Evolutionary conservation across 2,888 invertebrate species (phyloP), one percentile per base, ranked within the genome.

Genomic region (Achlya flavicornis): DNA sequence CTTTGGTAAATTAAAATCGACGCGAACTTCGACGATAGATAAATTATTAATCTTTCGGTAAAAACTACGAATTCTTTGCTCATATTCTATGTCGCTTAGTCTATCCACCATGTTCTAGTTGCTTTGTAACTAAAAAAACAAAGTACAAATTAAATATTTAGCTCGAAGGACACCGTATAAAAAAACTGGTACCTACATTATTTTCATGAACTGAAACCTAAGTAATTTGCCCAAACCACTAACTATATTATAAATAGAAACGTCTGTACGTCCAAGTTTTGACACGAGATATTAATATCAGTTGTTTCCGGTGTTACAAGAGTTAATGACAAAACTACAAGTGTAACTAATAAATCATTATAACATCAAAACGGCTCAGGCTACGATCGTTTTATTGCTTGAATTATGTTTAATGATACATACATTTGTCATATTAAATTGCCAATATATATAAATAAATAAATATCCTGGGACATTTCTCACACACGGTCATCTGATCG

Each of bases 361-460:
- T 19, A 32, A 66, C 67, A 68, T 74, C 72, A 70, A 65, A 70
- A 74, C 63, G 70, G 59, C 59, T 62, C 19, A 53, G 60, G 61
- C 57, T 68, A 72, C 72, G 76, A 79, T 70, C 65, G 76, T 72
- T 79, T 74, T 75, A 79, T 73, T 64, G 69, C 62, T 57, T 53
- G 66, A 67, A 66, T 70, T 68, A 72, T 67, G 70, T 65, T 65
- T 66, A 61, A 67, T 64, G 68, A 71, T 66, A 67, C 69, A 57
- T 26, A 64, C 66, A 63, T 64, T 66, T 32, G 43, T 66, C 61
- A 62, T 57, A 62, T 62, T 19, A 61, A 66, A 64, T 64, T 63
- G 26, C 59, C 60, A 64, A 64, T 64, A 64, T 64, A 61, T 43
- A 43, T 4, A n/a, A n/a, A n/a, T n/a, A n/a, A n/a, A n/a, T n/a